These are phyloP conservation scores for Brevimyrus niger DNA, from an alignment of 2,113 vertebrate genomes.

Conservation along the genomic window DNA sequence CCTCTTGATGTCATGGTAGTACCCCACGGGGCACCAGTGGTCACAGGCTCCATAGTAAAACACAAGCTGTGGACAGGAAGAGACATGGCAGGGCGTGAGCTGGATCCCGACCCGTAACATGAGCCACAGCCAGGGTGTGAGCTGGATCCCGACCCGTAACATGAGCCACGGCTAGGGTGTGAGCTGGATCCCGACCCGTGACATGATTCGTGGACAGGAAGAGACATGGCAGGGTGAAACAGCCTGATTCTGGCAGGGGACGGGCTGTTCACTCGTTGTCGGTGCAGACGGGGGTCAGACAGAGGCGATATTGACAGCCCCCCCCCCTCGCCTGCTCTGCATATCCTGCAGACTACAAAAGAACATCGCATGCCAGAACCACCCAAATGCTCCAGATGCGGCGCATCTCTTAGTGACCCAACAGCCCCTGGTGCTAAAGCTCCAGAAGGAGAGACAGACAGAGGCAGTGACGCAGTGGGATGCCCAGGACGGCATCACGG, in stretches of 20 bases:
- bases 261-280: background rate
- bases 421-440: background rate
- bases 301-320: background rate
- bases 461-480: background rate
- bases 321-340: background rate
- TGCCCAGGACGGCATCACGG: background rate
- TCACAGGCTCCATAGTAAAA: conserved; percentile 87
- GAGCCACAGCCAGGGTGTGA: background rate
- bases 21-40: conserved; percentile 79
- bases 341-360: conserved; percentile 9
- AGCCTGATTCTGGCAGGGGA: background rate
- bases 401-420: background rate
- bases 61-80: conserved; percentile 62
- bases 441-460: background rate
- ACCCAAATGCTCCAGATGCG: background rate
- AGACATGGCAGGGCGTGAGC: background rate
- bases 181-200: no score
- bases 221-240: no score
- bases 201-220: no score
- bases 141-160: no score
- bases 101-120: background rate
- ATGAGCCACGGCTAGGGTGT: no score
- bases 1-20: conserved; percentile 79
- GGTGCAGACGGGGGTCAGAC: background rate
- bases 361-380: background rate